Base-by-base conservation (phyloP, 2,113 vertebrate genomes). In the Lutjanus erythropterus region DNA sequence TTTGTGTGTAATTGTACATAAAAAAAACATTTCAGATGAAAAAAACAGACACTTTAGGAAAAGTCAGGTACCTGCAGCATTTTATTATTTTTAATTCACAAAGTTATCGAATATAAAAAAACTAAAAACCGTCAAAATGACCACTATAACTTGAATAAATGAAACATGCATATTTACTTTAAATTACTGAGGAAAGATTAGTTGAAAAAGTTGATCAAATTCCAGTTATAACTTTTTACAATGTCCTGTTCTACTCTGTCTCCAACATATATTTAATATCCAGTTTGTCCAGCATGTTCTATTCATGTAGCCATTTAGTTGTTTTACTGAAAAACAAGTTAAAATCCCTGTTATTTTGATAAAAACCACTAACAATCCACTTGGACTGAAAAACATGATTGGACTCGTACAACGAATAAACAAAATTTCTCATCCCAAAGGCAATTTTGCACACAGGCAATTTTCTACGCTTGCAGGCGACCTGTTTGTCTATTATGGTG, bases 381-480 rank as follows among this genome's bases (percentile, higher is more conserved):
- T 84, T 69, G 39, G 62, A 81, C 71, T 75, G 39, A 70, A 85
- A 86, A 78, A 80, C 84, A 89, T 82, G 80, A 89, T 88, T 89
- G 88, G 81, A 87, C 65, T 78, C 29, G 47, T 81, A 80, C 80
- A 87, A 77, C 69, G 1, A 88, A 88, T 83, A 89, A 92, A 86
- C 82, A 80, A 78, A 83, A 90, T 80, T 78, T 86, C 60, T 88
- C 83, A 89, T 91, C 73, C 84, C 72, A 21, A 66, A 88, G 66
- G 89, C 84, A 93, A 92, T 93, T 93, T 91, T 90, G 87, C 71
- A 82, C 83, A 84, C 71, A 78, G 56, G 69, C 88, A 92, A 92
- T 94, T 93, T 92, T 75, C 80, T 83, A 72, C 77, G 81, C 70
- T 87, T 23, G 70, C 44, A 5, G 64, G 55, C 65, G 56, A 86